Percentiles rank a stretch among this genome's conserved stretches.
These are phyloP conservation scores for Cottus gobio DNA, from an alignment of 2,113 vertebrate genomes.

Conservation along the genomic window DNA sequence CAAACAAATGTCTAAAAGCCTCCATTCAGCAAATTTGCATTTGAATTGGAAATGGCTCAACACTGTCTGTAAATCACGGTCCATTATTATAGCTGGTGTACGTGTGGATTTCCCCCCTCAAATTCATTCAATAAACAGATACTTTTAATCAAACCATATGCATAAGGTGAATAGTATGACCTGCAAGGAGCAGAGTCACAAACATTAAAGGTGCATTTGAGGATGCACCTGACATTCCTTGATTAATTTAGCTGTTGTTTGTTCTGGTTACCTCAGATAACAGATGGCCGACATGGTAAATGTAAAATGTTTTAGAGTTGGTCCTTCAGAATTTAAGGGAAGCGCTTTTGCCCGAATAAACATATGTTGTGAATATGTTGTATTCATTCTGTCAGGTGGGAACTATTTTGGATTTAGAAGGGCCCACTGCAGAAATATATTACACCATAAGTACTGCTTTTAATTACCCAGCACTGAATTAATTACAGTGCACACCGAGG, in stretches of 20 bases:
- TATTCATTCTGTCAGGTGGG: too few relatives aligned
- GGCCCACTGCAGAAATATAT: slow-evolving; percentile 8
- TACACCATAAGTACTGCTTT: slow-evolving; percentile 7
- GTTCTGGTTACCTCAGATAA: background rate
- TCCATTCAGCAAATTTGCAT: slow-evolving; percentile 67
- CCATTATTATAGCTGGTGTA: slow-evolving; percentile 35
- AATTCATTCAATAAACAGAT: slow-evolving; percentile 41
- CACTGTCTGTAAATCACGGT: slow-evolving; percentile 47
- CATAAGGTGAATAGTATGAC: slow-evolving; percentile 15
- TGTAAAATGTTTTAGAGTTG: background rate
- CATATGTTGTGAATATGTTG: too few relatives aligned
- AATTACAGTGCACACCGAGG: slow-evolving; percentile 13
- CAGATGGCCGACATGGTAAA: background rate
- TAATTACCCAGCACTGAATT: slow-evolving; percentile 7
- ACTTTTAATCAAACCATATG: slow-evolving; percentile 40
- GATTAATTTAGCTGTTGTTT: slow-evolving; percentile 16
- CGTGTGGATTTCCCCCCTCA: slow-evolving; percentile 1
- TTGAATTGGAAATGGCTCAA: slow-evolving; percentile 56
- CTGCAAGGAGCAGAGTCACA: slow-evolving; percentile 13
- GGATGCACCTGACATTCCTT: background rate
- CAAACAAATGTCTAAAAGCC: slow-evolving; percentile 61
- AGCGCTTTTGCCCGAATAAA: too few relatives aligned
- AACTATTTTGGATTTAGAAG: slow-evolving; percentile 3
- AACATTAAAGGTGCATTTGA: slow-evolving; percentile 19
- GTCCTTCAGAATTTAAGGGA: too few relatives aligned